These are phyloP conservation scores for Aphidius colemani DNA, from an alignment of 2,888 invertebrate species.

Conservation along the genomic window DNA sequence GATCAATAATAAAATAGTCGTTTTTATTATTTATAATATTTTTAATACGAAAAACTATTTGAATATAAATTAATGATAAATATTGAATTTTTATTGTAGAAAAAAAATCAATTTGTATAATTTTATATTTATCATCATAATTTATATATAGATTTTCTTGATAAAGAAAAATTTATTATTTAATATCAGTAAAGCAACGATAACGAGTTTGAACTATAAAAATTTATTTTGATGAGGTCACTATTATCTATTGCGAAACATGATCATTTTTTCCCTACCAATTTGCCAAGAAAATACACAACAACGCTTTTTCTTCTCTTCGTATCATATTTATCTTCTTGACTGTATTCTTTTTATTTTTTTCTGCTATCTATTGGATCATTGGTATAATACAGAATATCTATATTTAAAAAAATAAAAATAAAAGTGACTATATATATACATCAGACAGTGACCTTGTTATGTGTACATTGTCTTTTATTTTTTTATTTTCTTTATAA, in stretches of 20 bases:
- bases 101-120: no score
- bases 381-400: constrained; percentile 11
- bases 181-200: neutral
- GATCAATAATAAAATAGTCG: no score
- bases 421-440: neutral
- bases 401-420: no score
- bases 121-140: no score
- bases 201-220: constrained; percentile 16
- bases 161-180: no score
- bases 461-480: constrained; percentile 4
- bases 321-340: neutral
- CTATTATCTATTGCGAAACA: constrained; percentile 7
- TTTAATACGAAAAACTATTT: no score
- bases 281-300: constrained; percentile 13
- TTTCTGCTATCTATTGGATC: constrained; percentile 10
- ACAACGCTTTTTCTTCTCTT: constrained; percentile 2
- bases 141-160: no score
- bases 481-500: constrained; percentile 9
- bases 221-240: constrained; percentile 20
- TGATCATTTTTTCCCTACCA: constrained; percentile 15
- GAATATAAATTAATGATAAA: no score
- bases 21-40: no score
- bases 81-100: no score
- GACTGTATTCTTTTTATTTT: neutral
- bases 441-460: constrained; percentile 14